Conservation (phyloP, 2,888 invertebrate genomes). For the Protophormia terraenovae region DNA sequence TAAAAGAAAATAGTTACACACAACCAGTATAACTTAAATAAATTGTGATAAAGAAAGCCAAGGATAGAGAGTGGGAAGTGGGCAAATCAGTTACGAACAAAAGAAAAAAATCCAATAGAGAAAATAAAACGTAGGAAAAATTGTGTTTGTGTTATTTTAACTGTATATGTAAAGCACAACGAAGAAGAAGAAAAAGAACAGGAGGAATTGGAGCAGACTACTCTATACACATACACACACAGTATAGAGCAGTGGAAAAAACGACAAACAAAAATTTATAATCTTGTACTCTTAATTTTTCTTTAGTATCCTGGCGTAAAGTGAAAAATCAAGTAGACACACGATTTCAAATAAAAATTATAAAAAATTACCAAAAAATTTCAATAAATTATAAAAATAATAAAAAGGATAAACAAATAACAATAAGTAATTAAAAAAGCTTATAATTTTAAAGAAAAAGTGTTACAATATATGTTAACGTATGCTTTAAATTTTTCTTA, state of each 20-base stretch:
- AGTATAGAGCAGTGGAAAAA: constrained; percentile 28
- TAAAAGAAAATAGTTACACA: constrained; percentile 52
- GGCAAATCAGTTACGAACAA: not conserved
- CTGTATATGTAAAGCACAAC: constrained; percentile 45
- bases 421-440: not conserved
- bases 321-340: constrained; percentile 62
- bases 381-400: not conserved
- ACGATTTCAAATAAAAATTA: not conserved
- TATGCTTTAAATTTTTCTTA: constrained; percentile 50
- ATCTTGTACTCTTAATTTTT: constrained; percentile 56
- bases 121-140: constrained; percentile 26
- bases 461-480: constrained; percentile 33
- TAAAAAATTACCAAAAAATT: not conserved
- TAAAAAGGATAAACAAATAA: not conserved
- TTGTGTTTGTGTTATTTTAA: constrained; percentile 38
- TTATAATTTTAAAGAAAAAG: constrained; percentile 2
- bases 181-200: constrained; percentile 1
- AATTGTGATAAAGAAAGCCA: constrained; percentile 24
- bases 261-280: constrained; percentile 47
- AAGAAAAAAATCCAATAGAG: constrained; percentile 17
- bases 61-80: constrained; percentile 38
- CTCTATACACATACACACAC: not conserved
- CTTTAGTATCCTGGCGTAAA: constrained; percentile 51
- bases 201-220: too few relatives aligned
- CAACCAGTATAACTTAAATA: constrained; percentile 28